These are phyloP conservation scores for Dicyrtoma fusca DNA, from an alignment of 2,888 invertebrate species.

Conservation along the genomic window DNA sequence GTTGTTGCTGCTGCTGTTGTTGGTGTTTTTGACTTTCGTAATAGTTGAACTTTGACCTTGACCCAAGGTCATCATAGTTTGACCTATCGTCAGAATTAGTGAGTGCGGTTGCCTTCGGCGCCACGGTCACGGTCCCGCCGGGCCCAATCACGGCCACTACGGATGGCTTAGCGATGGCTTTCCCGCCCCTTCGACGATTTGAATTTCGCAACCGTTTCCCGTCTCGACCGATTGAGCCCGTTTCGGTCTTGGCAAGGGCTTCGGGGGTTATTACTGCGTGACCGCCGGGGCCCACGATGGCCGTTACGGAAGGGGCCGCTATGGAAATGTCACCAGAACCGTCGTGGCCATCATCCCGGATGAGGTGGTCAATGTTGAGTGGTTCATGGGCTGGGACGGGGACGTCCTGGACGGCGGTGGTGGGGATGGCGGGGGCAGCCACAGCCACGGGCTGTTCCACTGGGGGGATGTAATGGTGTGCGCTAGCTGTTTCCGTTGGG, in stretches of 20 bases:
- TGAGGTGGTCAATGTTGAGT: too few species aligned
- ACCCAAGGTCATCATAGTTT: too few species aligned
- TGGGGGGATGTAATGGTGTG: too few species aligned
- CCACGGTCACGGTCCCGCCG: conserved; percentile 43
- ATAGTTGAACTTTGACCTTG: too few species aligned
- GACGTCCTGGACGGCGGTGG: neutral
- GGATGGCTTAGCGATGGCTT: conserved; percentile 7
- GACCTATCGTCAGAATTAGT: conserved; percentile 19
- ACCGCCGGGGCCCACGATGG: conserved; percentile 54
- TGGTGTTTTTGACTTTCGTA: neutral
- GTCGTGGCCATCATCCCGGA: conserved; percentile 29
- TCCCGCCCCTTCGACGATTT: conserved; percentile 26
- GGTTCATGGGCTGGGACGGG: too few species aligned
- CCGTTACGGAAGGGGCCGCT: conserved; percentile 50
- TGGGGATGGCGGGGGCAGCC: neutral
- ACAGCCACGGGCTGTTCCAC: too few species aligned
- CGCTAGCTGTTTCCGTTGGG: neutral
- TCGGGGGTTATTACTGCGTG: conserved; percentile 47
- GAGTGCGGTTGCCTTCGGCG: conserved; percentile 45
- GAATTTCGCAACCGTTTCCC: conserved; percentile 22
- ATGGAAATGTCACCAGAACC: conserved; percentile 47
- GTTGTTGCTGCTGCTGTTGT: neutral
- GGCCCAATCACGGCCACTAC: conserved; percentile 47
- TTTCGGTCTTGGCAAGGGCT: conserved; percentile 43
- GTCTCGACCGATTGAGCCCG: neutral